Base-by-base conservation (phyloP, 92 coral and sea anemone genomes). In the Epizoanthus stellaris region DNA sequence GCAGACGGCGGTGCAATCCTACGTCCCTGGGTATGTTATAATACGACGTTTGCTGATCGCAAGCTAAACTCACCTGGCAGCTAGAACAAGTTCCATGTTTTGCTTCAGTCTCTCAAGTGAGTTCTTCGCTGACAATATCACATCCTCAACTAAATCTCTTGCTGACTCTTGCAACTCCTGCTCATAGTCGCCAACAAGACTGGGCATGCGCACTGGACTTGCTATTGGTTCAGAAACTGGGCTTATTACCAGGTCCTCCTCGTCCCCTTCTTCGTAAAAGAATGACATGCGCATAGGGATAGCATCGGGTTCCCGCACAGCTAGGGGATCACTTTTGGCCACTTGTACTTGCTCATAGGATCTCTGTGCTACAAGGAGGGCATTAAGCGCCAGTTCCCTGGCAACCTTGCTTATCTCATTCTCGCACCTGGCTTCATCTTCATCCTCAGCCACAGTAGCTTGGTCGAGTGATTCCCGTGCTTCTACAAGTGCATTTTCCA, bases 91-190 rank as follows among this genome's bases (percentile, higher is more conserved):
- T 36, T 60, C 84, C 17, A 36, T 72, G 57, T 76, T 57, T 25
- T 87, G 85, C 38, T 73, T 62, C 25, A 73, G 43, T n/a, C 85
- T 45, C 38, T 87, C 67, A 15, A 90, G 82, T 2, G 93, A 90
- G 40, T 86, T 70, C 70, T 86, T 86, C n/a, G 93, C 93, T 10
- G 85, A 81, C 23, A 84, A 68, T 52, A 90, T 77, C 1, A 89
- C 93, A 30, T 87, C 85, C 38, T 53, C 72, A 9, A 90, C 93
- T 15, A 94, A 75, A 16, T 64, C 81, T 72, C 85, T 77, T 0
- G 93, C 93, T 10, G 91, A 86, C 0, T 85, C 82, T 19, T 72
- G 59, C 5, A 89, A 77, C n/a, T 80, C 85, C 58, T 73, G 60
- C 19, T 89, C 87, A 34, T 66, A 75, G 19, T 84, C 74, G 5